phyloP scores from a whole-genome alignment of 2,797 vertebrate species.

The Avahi laniger region DNA sequence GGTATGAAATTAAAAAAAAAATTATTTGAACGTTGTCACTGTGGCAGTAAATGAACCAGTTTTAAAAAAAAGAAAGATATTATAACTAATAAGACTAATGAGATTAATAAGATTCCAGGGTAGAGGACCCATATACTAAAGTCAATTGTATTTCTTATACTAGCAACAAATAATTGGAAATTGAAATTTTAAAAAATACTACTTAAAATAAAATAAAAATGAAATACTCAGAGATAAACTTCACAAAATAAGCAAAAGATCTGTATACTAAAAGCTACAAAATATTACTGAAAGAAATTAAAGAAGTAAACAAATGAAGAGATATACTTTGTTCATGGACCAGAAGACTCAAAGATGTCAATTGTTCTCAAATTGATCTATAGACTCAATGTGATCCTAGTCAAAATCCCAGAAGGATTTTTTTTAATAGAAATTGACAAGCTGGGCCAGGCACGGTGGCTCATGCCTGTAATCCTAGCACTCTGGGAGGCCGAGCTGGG shows the following conservation, averaged over 20 bases:
- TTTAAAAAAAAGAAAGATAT: neutral
- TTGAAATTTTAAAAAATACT: neutral
- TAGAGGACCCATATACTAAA: neutral
- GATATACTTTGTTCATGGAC: neutral
- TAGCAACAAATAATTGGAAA: neutral
- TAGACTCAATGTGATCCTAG: neutral
- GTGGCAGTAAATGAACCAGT: no score
- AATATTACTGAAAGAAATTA: neutral
- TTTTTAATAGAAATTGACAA: neutral
- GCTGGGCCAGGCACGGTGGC: no score
- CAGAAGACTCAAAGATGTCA: neutral
- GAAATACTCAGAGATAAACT: neutral
- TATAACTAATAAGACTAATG: neutral
- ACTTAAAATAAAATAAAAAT: neutral
- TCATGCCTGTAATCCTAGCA: no score
- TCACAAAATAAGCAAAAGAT: neutral
- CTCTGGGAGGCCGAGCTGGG: no score
- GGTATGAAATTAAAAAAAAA: no score
- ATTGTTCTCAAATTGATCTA: neutral
- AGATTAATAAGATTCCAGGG: neutral
- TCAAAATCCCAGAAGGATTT: neutral
- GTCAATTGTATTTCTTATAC: neutral
- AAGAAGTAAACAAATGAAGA: neutral
- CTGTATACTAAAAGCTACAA: neutral
- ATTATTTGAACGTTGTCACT: no score